Percentiles rank a stretch among this genome's conserved stretches.
These are phyloP conservation scores for Hirtodrosophila duncani DNA, from an alignment of 2,888 invertebrate genomes.

Conservation along the genomic window DNA sequence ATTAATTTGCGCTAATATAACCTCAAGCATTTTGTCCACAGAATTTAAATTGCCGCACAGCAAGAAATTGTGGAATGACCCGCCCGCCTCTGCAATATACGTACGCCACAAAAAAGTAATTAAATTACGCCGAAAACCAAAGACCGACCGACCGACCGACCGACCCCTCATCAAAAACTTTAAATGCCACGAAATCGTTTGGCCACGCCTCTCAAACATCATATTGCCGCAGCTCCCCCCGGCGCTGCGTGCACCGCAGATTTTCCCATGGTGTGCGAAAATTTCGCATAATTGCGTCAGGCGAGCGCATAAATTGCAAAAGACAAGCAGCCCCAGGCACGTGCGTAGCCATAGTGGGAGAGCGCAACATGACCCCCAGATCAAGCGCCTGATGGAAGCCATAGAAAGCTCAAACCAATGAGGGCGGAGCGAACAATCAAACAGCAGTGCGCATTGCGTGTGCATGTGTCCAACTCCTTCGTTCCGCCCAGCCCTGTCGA, in stretches of 20 bases:
- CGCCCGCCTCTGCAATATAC: slow-evolving; percentile 3
- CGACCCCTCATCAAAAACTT: slow-evolving; percentile 47
- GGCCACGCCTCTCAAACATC: slow-evolving; percentile 49
- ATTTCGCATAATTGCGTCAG: slow-evolving; percentile 73
- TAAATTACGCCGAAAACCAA: slow-evolving; percentile 65
- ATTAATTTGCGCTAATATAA: slow-evolving; percentile 69
- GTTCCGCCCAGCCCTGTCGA: slow-evolving; percentile 16
- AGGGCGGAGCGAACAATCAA: slow-evolving; percentile 39
- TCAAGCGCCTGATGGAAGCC: slow-evolving; percentile 6
- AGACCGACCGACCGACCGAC: slow-evolving; percentile 28
- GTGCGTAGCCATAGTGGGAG: slow-evolving; percentile 18
- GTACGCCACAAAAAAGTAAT: slow-evolving; percentile 67
- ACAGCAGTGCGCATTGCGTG: slow-evolving; percentile 60
- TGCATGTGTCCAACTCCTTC: slow-evolving; percentile 54
- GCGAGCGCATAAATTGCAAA: slow-evolving; percentile 71
- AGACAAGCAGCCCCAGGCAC: slow-evolving; percentile 66
- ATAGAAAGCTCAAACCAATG: slow-evolving; percentile 4
- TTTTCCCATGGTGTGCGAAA: slow-evolving; percentile 57
- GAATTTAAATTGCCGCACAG: slow-evolving; percentile 54
- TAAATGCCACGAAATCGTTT: slow-evolving; percentile 52
- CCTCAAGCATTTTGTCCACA: slow-evolving; percentile 62
- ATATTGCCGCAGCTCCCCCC: too few relatives aligned
- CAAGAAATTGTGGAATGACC: slow-evolving; percentile 39
- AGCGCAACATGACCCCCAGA: background rate
- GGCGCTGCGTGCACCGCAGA: slow-evolving; percentile 8